Conservation (phyloP, 2,113 vertebrate genomes). For the Halcyon malimbica region DNA sequence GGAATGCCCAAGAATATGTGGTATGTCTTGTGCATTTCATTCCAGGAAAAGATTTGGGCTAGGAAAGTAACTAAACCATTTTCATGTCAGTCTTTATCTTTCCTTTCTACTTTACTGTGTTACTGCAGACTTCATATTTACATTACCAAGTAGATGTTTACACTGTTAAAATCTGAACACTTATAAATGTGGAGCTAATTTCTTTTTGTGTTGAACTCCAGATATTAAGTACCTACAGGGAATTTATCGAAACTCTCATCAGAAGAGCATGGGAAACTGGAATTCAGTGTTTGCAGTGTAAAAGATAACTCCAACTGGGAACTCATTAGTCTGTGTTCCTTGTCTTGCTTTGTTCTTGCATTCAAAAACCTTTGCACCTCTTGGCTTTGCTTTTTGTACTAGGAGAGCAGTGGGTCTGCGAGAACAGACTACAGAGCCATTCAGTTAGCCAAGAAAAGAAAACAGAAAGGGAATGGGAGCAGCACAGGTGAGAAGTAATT, state of each 20-base stretch:
- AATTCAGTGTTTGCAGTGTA: background rate
- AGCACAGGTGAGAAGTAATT: conserved; percentile 76
- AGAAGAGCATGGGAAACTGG: background rate
- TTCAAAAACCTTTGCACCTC: conserved; percentile 53
- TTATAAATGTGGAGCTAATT: background rate
- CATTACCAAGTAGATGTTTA: background rate
- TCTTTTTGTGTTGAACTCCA: background rate
- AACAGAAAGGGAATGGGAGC: conserved; percentile 82
- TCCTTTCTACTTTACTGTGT: background rate
- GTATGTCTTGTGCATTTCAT: background rate
- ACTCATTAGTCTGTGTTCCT: background rate
- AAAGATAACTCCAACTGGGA: background rate
- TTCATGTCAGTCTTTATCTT: background rate
- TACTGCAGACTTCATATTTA: background rate
- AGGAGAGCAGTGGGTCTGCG: conserved; percentile 94
- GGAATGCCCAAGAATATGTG: background rate
- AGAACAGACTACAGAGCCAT: conserved; percentile 96
- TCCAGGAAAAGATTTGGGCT: background rate
- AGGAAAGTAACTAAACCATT: background rate
- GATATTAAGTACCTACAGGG: background rate
- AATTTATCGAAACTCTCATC: background rate
- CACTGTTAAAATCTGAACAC: background rate
- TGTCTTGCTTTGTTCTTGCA: background rate
- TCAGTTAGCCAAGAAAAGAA: conserved; percentile 91
- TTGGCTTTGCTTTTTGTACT: background rate